Conservation (phyloP, 2,888 invertebrate genomes). For the Pharmacophagus antenor region DNA sequence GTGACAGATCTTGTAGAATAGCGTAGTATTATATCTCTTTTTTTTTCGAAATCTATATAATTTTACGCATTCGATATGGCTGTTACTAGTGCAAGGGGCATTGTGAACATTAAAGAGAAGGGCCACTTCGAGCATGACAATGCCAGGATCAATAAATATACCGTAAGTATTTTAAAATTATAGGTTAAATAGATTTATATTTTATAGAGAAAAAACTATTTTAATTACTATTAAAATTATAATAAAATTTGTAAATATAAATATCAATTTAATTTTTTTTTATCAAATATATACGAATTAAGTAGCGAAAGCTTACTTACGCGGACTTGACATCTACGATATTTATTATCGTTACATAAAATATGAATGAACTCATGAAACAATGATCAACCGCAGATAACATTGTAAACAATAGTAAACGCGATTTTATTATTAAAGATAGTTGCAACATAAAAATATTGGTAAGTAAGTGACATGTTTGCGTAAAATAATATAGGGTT, state of each 20-base stretch:
- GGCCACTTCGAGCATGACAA: conserved; percentile 68
- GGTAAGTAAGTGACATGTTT: not conserved
- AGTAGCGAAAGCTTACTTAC: not conserved
- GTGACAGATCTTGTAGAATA: conserved; percentile 55
- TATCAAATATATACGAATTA: not conserved
- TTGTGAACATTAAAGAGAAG: conserved; percentile 69
- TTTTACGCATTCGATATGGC: conserved; percentile 56
- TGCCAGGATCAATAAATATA: conserved; percentile 71
- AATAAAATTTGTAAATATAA: too few species aligned
- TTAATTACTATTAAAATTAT: not conserved
- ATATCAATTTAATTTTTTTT: too few species aligned
- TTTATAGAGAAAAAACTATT: not conserved
- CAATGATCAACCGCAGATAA: not conserved
- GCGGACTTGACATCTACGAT: not conserved
- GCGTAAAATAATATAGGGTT: not conserved
- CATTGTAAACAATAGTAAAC: conserved; percentile 8
- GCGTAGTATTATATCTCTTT: conserved; percentile 39
- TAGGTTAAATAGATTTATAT: not conserved
- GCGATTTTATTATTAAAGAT: not conserved
- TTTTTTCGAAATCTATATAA: conserved; percentile 27
- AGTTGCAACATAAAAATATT: not conserved
- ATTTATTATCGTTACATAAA: not conserved
- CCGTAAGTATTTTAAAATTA: conserved; percentile 51
- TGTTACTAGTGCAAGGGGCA: conserved; percentile 67
- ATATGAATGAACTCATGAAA: conserved; percentile 17